phyloP scores from a whole-genome alignment of 2,888 invertebrate genomes.

The Parnassius mnemosyne region DNA sequence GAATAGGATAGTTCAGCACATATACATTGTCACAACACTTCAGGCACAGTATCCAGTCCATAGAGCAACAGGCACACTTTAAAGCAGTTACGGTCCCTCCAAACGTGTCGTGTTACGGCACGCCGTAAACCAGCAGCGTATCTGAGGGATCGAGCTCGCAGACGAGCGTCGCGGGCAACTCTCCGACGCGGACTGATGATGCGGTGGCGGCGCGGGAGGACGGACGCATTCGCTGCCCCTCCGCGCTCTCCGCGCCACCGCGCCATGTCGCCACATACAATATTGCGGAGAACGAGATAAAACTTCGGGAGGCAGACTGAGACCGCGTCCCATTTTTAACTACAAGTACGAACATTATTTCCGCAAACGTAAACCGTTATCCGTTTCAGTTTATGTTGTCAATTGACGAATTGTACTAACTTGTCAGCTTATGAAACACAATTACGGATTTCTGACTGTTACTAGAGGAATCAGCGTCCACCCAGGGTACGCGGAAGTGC shows the following conservation, averaged over 20 bases:
- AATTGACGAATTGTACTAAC: slow-evolving; percentile 9
- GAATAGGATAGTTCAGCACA: slow-evolving; percentile 66
- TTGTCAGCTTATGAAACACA: slow-evolving; percentile 2
- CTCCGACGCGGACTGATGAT: slow-evolving; percentile 77
- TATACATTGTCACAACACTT: slow-evolving; percentile 73
- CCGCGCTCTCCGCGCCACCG: slow-evolving; percentile 39
- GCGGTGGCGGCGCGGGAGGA: slow-evolving; percentile 74
- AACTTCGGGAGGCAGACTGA: slow-evolving; percentile 69
- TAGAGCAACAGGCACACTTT: slow-evolving; percentile 73
- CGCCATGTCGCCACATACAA: slow-evolving; percentile 46
- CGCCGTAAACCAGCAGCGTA: slow-evolving; percentile 80
- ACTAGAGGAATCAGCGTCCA: slow-evolving; percentile 41
- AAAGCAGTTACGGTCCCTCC: slow-evolving; percentile 75
- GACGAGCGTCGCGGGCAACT: slow-evolving; percentile 74
- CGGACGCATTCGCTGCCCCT: slow-evolving; percentile 57
- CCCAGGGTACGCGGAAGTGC: slow-evolving; percentile 73
- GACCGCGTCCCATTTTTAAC: slow-evolving; percentile 70
- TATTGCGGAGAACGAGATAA: slow-evolving; percentile 64
- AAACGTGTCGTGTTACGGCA: slow-evolving; percentile 81
- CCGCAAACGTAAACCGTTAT: slow-evolving; percentile 61
- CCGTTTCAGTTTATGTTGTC: slow-evolving; percentile 38
- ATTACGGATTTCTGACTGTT: slow-evolving; percentile 22
- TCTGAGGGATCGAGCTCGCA: slow-evolving; percentile 77
- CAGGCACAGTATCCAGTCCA: slow-evolving; percentile 73
- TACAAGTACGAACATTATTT: slow-evolving; percentile 56